Percentiles rank a stretch among this genome's conserved stretches.
Evolutionary conservation across 2,113 vertebrate species (phyloP).

Genomic region (Lucifuga dentata): DNA sequence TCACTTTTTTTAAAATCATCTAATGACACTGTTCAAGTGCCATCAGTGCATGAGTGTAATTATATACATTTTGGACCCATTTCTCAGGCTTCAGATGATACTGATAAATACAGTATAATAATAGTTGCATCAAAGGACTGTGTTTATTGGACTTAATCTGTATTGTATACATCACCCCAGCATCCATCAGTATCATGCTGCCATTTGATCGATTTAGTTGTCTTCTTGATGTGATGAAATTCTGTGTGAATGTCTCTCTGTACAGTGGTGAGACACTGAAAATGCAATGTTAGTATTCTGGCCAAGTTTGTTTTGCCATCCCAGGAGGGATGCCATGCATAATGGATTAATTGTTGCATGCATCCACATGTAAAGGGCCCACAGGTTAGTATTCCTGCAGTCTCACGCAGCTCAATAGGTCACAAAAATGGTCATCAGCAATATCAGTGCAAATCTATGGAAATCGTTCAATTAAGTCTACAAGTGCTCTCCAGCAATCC

Average conservation of each 20-base stretch:
- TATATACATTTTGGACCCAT: background rate
- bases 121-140: slow-evolving; percentile 14
- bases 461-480: slow-evolving; percentile 67
- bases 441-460: slow-evolving; percentile 49
- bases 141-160: too few relatives aligned
- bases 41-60: slow-evolving; percentile 4
- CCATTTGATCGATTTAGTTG: slow-evolving; percentile 46
- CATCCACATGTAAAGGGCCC: slow-evolving; percentile 67
- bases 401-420: slow-evolving; percentile 66
- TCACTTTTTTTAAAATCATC: background rate
- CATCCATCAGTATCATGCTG: slow-evolving; percentile 10
- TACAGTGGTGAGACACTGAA: slow-evolving; percentile 50
- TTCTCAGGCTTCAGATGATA: background rate
- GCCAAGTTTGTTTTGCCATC: slow-evolving; percentile 56
- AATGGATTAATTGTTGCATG: slow-evolving; percentile 81
- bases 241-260: slow-evolving; percentile 37
- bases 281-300: slow-evolving; percentile 67
- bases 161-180: slow-evolving; percentile 14
- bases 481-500: slow-evolving; percentile 38
- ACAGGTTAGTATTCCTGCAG: slow-evolving; percentile 73
- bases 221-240: slow-evolving; percentile 57
- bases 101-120: background rate
- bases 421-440: slow-evolving; percentile 47
- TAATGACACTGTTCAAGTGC: background rate
- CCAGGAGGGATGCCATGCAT: slow-evolving; percentile 77